Percentiles rank a stretch among this genome's conserved stretches.
phyloP scores from a whole-genome alignment of 2,113 vertebrate genomes.

The Bufo bufo region DNA sequence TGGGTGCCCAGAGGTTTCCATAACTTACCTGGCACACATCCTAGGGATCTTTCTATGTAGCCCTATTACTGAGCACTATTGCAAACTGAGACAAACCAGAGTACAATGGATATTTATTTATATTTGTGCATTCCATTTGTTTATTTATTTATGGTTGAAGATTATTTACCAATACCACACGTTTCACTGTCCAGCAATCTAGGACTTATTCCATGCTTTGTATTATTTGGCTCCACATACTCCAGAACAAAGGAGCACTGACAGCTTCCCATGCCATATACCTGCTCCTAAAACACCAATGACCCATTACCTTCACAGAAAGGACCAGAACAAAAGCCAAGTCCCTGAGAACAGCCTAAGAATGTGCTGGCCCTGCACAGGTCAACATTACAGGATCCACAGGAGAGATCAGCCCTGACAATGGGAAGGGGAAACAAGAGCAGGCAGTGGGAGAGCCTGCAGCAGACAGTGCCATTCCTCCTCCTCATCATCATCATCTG shows the following conservation, averaged over 20 bases:
- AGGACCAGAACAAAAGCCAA: background rate
- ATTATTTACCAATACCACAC: no score
- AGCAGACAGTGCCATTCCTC: background rate
- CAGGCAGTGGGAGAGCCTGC: conserved; percentile 23
- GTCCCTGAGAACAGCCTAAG: background rate
- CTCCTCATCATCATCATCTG: no score
- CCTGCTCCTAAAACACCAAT: background rate
- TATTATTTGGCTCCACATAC: background rate
- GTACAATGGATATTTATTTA: no score
- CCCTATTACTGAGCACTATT: no score
- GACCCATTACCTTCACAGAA: conserved; percentile 1
- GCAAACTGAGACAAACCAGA: no score
- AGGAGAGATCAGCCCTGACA: conserved; percentile 1
- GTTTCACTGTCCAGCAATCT: background rate
- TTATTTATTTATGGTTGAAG: no score
- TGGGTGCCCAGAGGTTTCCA: background rate
- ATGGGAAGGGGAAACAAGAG: conserved; percentile 36
- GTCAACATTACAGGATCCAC: background rate
- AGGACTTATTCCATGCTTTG: background rate
- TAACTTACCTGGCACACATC: no score
- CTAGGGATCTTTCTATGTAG: no score
- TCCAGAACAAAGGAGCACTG: conserved; percentile 37
- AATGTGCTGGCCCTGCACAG: background rate
- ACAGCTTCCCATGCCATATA: conserved; percentile 7
- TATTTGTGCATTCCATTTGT: no score